Evolutionary conservation across 2,888 invertebrate genomes (phyloP).

Genomic region (Tipula lateralis): DNA sequence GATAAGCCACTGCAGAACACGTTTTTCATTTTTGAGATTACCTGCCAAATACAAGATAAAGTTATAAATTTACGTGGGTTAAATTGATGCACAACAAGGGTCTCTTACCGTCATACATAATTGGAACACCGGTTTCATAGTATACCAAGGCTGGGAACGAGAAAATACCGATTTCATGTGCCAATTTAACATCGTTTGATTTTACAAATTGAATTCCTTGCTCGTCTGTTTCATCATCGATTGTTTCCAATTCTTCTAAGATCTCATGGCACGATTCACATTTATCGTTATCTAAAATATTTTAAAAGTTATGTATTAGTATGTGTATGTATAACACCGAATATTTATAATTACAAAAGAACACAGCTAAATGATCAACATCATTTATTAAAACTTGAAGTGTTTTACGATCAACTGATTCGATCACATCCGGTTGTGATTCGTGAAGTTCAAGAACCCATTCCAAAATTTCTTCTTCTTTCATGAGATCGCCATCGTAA

Average conservation of each 20-base stretch:
- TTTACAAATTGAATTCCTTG: constrained; percentile 92
- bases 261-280: constrained; percentile 81
- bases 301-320: background rate
- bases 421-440: constrained; percentile 82
- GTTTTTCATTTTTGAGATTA: constrained; percentile 90
- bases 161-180: constrained; percentile 86
- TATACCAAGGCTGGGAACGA: constrained; percentile 88
- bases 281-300: constrained; percentile 66
- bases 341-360: constrained; percentile 69
- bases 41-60: constrained; percentile 55
- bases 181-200: constrained; percentile 82
- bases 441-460: constrained; percentile 85
- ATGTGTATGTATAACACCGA: background rate
- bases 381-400: constrained; percentile 83
- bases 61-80: background rate
- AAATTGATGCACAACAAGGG: background rate
- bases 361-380: constrained; percentile 86
- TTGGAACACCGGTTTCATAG: constrained; percentile 89
- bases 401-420: constrained; percentile 85
- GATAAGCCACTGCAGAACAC: constrained; percentile 92
- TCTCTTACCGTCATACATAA: constrained; percentile 90
- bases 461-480: constrained; percentile 82
- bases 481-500: constrained; percentile 84
- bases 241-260: constrained; percentile 82
- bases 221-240: constrained; percentile 88